Evolutionary conservation across 2,113 vertebrate species (phyloP).

Genomic region (Bathybates hornii): DNA sequence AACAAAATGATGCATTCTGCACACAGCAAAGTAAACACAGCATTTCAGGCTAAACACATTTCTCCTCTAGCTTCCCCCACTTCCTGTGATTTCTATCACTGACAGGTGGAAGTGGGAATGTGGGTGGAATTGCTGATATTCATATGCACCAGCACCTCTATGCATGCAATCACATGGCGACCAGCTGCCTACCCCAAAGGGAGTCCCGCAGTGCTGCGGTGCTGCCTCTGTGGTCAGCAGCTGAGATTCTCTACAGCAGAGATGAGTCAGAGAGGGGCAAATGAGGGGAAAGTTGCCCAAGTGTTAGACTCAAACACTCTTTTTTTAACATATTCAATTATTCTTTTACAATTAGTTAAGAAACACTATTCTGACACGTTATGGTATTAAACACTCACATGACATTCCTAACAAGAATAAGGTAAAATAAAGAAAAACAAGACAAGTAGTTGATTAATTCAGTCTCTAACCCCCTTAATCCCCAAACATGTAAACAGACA

Average conservation of each 20-base stretch:
- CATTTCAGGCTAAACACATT: not conserved
- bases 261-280: not conserved
- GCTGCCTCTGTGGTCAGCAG: not conserved
- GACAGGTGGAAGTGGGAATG: not conserved
- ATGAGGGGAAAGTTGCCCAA: not conserved
- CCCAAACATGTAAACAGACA: not conserved
- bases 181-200: not conserved
- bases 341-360: not conserved
- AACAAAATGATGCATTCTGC: not conserved
- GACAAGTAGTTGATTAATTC: not conserved
- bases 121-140: not conserved
- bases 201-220: not conserved
- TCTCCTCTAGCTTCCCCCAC: not conserved
- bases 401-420: not conserved
- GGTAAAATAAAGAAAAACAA: not conserved
- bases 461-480: conserved; percentile 2
- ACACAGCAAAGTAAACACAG: not conserved
- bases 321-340: not conserved
- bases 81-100: not conserved
- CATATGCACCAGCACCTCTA: not conserved
- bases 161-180: not conserved
- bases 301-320: not conserved
- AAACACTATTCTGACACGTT: not conserved
- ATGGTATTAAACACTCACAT: not conserved
- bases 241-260: not conserved